These are phyloP conservation scores for Eumaeus atala DNA, from an alignment of 1,140 invertebrate species.

Conservation along the genomic window DNA sequence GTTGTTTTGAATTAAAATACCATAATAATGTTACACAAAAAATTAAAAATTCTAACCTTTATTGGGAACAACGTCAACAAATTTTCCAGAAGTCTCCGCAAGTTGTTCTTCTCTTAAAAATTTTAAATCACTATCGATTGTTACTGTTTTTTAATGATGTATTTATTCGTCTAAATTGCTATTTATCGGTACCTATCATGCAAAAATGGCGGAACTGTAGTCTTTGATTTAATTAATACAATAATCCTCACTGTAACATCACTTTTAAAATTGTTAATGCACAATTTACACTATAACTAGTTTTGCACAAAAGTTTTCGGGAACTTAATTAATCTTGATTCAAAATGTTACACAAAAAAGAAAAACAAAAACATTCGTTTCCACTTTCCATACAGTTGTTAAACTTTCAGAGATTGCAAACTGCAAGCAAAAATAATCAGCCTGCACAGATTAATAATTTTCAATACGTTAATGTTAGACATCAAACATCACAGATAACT, in stretches of 20 bases:
- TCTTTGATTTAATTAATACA: constrained; percentile 22
- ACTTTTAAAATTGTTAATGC: not conserved
- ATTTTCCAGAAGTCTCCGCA: not conserved
- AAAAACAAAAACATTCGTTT: constrained; percentile 17
- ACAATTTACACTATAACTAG: not conserved
- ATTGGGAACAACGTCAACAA: constrained; percentile 16
- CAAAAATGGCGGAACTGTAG: constrained; percentile 57
- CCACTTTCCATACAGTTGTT: constrained; percentile 5
- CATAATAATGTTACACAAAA: not conserved
- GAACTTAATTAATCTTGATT: not conserved
- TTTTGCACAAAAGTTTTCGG: no score
- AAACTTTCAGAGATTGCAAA: constrained; percentile 1
- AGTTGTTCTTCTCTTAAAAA: not conserved
- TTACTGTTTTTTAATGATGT: not conserved
- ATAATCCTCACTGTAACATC: constrained; percentile 6
- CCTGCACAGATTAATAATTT: no score
- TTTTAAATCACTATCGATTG: not conserved
- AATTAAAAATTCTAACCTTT: constrained; percentile 19
- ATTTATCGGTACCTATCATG: constrained; percentile 38
- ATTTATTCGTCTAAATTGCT: constrained; percentile 4
- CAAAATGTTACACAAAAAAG: constrained; percentile 2
- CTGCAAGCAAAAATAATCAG: no score
- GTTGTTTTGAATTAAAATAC: no score
- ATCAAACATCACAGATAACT: no score
- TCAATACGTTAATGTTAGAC: no score